phyloP scores from a whole-genome alignment of 2,113 vertebrate genomes.

The Dinomys branickii region DNA sequence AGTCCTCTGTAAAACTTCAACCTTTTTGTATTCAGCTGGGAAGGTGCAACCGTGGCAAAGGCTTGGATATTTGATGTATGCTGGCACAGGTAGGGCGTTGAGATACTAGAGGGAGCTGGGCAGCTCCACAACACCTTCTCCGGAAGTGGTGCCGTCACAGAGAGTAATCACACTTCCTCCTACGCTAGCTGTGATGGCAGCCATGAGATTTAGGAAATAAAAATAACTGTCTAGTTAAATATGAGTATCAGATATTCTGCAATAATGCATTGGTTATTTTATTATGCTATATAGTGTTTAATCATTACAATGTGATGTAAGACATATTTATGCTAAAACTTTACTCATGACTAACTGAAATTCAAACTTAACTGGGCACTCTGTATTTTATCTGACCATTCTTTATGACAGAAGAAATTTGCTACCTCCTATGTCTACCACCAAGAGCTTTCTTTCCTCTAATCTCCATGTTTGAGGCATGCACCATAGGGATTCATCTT shows the following conservation, averaged over 20 bases:
- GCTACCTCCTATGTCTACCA: not conserved
- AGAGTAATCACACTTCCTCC: not conserved
- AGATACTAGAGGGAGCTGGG: not conserved
- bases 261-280: constrained; percentile 10
- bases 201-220: not conserved
- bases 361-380: not conserved
- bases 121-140: not conserved
- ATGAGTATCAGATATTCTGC: constrained; percentile 5
- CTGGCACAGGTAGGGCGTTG: too few species aligned
- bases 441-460: not conserved
- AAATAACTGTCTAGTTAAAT: constrained; percentile 17
- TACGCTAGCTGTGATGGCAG: not conserved
- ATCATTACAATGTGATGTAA: not conserved
- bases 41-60: not conserved
- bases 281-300: not conserved
- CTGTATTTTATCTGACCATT: constrained; percentile 23
- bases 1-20: not conserved
- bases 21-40: not conserved
- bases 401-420: not conserved
- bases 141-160: not conserved
- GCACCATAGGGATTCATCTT: not conserved
- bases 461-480: not conserved
- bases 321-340: not conserved
- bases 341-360: not conserved
- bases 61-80: not conserved